Evolutionary conservation across 2,888 invertebrate genomes (phyloP).

Genomic region (Drosophila putrida): DNA sequence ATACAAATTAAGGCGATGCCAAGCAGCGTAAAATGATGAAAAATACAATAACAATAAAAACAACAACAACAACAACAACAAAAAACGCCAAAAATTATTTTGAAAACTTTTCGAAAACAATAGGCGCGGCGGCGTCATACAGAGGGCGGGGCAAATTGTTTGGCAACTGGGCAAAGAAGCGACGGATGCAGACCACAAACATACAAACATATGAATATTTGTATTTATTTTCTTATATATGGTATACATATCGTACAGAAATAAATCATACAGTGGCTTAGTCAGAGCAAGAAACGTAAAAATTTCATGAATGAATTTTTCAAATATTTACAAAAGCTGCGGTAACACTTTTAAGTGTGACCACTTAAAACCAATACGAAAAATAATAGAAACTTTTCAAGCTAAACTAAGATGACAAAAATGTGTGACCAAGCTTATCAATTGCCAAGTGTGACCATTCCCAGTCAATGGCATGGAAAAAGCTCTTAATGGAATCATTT

Average conservation of each 20-base stretch:
- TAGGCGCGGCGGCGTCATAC: not conserved
- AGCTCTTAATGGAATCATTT: not conserved
- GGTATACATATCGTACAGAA: not conserved
- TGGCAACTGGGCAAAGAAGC: slow-evolving; percentile 16
- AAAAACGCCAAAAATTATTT: slow-evolving; percentile 35
- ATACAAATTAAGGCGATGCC: slow-evolving; percentile 56
- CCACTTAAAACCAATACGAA: not conserved
- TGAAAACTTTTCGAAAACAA: slow-evolving; percentile 21
- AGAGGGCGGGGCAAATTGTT: slow-evolving; percentile 11
- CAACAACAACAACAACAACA: not conserved
- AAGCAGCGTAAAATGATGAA: slow-evolving; percentile 59
- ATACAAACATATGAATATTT: not conserved
- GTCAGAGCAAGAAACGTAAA: not conserved
- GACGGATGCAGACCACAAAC: slow-evolving; percentile 25
- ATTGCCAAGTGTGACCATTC: not conserved
- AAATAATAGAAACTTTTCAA: not conserved
- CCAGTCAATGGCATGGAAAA: not conserved
- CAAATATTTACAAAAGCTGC: not conserved
- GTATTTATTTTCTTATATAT: slow-evolving; percentile 6
- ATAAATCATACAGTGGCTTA: slow-evolving; percentile 12
- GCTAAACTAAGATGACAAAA: not conserved
- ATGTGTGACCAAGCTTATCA: slow-evolving; percentile 1
- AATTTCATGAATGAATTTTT: slow-evolving; percentile 21
- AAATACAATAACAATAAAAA: too few species aligned
- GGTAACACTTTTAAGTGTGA: slow-evolving; percentile 10